A percentile compares a stretch with the other conserved stretches of the same genome.
Conservation (phyloP, 2,888 invertebrate genomes). For the Empis stercorea region DNA sequence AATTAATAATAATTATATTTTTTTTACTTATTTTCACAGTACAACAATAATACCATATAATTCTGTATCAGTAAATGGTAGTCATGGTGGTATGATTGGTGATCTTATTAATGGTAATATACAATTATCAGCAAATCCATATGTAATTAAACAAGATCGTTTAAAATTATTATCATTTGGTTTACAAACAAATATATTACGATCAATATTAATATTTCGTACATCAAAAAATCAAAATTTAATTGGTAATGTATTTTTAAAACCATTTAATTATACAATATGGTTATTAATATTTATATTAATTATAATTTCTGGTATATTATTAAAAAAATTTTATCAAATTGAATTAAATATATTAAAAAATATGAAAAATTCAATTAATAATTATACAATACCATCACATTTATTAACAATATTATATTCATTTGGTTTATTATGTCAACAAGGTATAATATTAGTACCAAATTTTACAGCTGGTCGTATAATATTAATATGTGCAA, state of each 20-base stretch:
- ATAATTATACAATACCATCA: slow-evolving; percentile 23
- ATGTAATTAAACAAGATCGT: slow-evolving; percentile 17
- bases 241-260: slow-evolving; percentile 43
- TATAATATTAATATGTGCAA: slow-evolving; percentile 23
- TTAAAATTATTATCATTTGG: slow-evolving; percentile 14
- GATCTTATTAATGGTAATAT: slow-evolving; percentile 19
- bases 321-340: slow-evolving; percentile 30
- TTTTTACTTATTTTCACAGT: too few relatives aligned
- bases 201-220: slow-evolving; percentile 43
- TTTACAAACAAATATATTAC: slow-evolving; percentile 20
- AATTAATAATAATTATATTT: background rate
- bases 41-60: background rate
- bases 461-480: slow-evolving; percentile 37
- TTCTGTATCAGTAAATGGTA: slow-evolving; percentile 4
- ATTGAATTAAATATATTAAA: slow-evolving; percentile 20
- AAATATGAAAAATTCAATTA: too few relatives aligned
- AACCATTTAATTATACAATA: slow-evolving; percentile 43
- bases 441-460: slow-evolving; percentile 37
- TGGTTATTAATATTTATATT: slow-evolving; percentile 40
- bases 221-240: slow-evolving; percentile 43
- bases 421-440: slow-evolving; percentile 38
- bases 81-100: slow-evolving; percentile 25
- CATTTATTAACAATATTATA: slow-evolving; percentile 29
- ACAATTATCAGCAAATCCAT: slow-evolving; percentile 19
- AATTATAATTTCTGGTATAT: slow-evolving; percentile 24